A percentile compares a stretch with the other conserved stretches of the same genome.
These are phyloP conservation scores for Schizotus pectinicornis DNA, from an alignment of 2,888 invertebrate species.

Conservation along the genomic window DNA sequence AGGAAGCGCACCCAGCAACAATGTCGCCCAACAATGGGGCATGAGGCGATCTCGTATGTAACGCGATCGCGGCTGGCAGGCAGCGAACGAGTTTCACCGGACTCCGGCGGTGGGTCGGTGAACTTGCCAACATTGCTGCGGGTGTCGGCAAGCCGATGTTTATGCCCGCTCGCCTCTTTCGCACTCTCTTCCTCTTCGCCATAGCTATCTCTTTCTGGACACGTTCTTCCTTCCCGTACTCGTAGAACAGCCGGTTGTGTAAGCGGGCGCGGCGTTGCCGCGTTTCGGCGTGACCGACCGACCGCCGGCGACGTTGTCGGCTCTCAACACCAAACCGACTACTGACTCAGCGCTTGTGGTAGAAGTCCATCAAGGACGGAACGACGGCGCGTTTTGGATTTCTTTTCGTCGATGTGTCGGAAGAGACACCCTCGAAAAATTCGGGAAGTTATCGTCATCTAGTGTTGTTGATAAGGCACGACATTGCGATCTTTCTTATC, in stretches of 20 bases:
- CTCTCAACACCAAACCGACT: too few species aligned
- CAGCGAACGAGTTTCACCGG: conserved; percentile 35
- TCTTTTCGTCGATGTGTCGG: background rate
- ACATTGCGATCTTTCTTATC: too few species aligned
- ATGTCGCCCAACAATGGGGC: conserved; percentile 4
- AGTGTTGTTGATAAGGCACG: too few species aligned
- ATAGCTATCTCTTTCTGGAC: background rate
- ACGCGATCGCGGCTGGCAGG: conserved; percentile 11
- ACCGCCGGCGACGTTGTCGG: too few species aligned
- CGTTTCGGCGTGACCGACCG: background rate
- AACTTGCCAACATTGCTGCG: conserved; percentile 29
- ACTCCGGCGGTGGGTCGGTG: conserved; percentile 31
- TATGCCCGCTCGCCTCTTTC: conserved; percentile 18
- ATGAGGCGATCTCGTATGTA: conserved; percentile 8
- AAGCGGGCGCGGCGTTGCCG: conserved; percentile 10
- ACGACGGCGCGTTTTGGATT: background rate
- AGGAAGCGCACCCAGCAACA: too few species aligned
- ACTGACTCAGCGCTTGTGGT: conserved; percentile 22
- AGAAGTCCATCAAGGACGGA: conserved; percentile 16
- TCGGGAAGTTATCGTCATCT: background rate
- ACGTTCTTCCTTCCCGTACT: background rate
- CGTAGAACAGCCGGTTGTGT: conserved; percentile 8
- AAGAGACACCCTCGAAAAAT: background rate
- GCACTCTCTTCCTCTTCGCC: conserved; percentile 12
- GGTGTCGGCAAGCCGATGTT: conserved; percentile 23